These are phyloP conservation scores for Silvanus unidentatus DNA, from an alignment of 2,888 invertebrate species.

Conservation along the genomic window DNA sequence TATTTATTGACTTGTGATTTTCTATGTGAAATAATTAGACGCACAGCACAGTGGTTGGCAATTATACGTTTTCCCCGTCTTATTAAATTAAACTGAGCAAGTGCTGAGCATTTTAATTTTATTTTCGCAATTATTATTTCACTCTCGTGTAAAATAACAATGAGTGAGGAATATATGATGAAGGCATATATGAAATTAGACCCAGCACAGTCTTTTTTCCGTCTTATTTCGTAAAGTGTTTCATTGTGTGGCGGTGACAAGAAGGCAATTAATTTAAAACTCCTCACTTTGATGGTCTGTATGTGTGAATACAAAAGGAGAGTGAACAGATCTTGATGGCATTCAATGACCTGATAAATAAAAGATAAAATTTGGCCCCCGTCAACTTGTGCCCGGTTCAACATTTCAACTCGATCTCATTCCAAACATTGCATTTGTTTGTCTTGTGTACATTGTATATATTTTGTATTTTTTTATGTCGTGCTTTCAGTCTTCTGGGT, in stretches of 20 bases:
- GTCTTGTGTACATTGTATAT: neutral
- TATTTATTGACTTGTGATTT: no score
- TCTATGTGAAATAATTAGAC: conserved; percentile 43
- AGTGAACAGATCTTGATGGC: no score
- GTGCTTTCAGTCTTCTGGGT: neutral
- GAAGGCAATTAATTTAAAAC: no score
- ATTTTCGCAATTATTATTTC: conserved; percentile 33
- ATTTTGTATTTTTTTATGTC: neutral
- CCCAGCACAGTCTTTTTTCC: no score
- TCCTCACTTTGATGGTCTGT: no score
- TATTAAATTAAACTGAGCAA: conserved; percentile 43
- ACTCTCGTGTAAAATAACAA: conserved; percentile 12
- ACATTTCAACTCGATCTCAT: neutral
- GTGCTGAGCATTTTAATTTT: conserved; percentile 44
- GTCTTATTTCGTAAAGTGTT: no score
- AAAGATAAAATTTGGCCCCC: no score
- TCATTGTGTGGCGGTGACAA: no score
- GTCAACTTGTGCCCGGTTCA: conserved; percentile 4
- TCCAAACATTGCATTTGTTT: no score
- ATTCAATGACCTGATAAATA: no score
- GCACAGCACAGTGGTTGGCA: conserved; percentile 34
- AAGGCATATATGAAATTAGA: conserved; percentile 12
- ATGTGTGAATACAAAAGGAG: no score
- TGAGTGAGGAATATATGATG: conserved; percentile 34
- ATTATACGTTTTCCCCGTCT: conserved; percentile 41